These are phyloP conservation scores for Papilio helenus DNA, from an alignment of 1,140 invertebrate genomes.

Conservation along the genomic window DNA sequence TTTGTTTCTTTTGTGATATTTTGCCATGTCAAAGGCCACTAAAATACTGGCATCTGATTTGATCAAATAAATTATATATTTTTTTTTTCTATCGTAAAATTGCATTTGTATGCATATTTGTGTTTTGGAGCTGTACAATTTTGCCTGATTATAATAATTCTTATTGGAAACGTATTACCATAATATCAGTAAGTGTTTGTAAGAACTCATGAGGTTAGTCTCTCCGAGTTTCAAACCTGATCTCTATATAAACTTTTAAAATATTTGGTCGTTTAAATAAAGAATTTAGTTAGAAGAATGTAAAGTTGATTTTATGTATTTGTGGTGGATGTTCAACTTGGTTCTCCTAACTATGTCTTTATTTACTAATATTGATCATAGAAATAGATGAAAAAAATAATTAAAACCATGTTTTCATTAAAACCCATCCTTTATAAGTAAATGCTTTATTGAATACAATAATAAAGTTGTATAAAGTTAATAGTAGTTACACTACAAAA, in stretches of 20 bases:
- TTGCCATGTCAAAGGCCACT: constrained; percentile 79
- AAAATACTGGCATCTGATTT: constrained; percentile 73
- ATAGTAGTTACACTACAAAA: constrained; percentile 61
- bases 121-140: constrained; percentile 61
- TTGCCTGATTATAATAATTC: constrained; percentile 48
- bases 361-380: constrained; percentile 66
- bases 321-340: constrained; percentile 45
- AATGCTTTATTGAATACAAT: constrained; percentile 45
- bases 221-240: constrained; percentile 70
- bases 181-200: constrained; percentile 43
- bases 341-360: constrained; percentile 64
- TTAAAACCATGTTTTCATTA: constrained; percentile 58
- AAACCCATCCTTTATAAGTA: constrained; percentile 49
- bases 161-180: constrained; percentile 40
- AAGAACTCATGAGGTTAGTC: constrained; percentile 63
- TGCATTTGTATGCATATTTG: constrained; percentile 66
- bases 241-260: constrained; percentile 77
- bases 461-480: constrained; percentile 48
- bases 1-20: constrained; percentile 74
- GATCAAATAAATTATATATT: constrained; percentile 72
- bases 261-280: constrained; percentile 58
- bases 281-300: constrained; percentile 58
- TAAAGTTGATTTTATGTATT: constrained; percentile 44
- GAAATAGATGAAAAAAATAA: constrained; percentile 76
- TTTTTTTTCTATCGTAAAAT: constrained; percentile 71